Base-by-base conservation (phyloP, 2,113 vertebrate genomes). In the Podarcis cretensis region DNA sequence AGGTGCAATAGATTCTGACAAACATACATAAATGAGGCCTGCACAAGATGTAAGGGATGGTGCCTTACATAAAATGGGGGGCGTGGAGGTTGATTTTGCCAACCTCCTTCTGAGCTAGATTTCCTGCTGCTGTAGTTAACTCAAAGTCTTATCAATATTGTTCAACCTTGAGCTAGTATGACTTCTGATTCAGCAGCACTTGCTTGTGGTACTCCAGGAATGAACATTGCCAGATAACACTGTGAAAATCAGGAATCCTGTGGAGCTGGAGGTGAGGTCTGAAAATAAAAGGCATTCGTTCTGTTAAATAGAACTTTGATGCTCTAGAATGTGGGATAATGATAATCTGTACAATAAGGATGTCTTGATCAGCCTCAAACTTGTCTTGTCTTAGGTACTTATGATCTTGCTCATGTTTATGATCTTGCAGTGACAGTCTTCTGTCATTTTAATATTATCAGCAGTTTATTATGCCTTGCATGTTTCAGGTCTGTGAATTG, bases 401-500 rank as follows among this genome's bases (percentile, higher is more conserved):
- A 69, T 14, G 16, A 5, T 69, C 40, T 83, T 54, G 43, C 43
- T 48, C 43, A 48, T 48, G 43, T 2, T 78, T 66, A n/a, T 54
- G 32, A 57, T n/a, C 16, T 63, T 27, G 85, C 59, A 43, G 5
- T 81, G 48, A 10, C 83, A 23, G 6, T 87, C 32, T 5, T 87
- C 32, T n/a, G 68, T 69, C 32, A 87, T 40, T 7, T 81, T 66
- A 79, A 82, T 92, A 73, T 25, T 1, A 0, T 90, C 83, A 21
- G 18, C 4, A n/a, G 14, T 35, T 21, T 81, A 63, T 84, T 37
- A 20, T 80, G 1, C 2, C 0, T 91, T 93, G 89, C 77, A n/a
- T 81, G 66, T 78, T 93, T 84, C 90, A 96, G 96, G 37, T 95
- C 95, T 14, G 91, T 95, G 87, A 94, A 89, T 59, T 87, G 92